phyloP scores from a whole-genome alignment of 2,888 invertebrate species.

The Amiota communis region DNA sequence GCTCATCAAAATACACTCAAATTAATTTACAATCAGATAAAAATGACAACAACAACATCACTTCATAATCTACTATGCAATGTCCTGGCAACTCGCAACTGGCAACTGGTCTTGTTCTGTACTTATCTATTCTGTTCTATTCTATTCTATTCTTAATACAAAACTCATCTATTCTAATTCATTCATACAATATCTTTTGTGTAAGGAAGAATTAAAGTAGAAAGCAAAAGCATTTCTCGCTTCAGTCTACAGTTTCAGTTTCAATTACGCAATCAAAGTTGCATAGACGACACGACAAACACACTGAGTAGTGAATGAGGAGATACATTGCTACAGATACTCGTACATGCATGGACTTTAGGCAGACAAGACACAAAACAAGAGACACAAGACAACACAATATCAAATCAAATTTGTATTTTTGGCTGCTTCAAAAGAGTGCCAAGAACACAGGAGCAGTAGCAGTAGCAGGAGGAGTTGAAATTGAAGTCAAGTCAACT shows the following conservation, averaged over 20 bases:
- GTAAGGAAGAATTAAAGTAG: too few species aligned
- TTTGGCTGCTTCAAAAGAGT: conserved; percentile 45
- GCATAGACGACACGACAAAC: background rate
- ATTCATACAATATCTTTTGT: background rate
- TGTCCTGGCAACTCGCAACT: too few species aligned
- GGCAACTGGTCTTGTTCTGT: too few species aligned
- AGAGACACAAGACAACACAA: conserved; percentile 35
- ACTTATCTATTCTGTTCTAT: too few species aligned
- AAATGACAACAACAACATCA: background rate
- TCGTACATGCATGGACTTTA: background rate
- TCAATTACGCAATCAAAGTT: conserved; percentile 51
- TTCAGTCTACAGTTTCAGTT: conserved; percentile 42
- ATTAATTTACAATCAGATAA: conserved; percentile 22
- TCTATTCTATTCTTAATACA: too few species aligned
- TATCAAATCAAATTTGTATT: conserved; percentile 56
- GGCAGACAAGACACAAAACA: conserved; percentile 13
- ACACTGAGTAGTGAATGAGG: background rate
- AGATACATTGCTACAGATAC: background rate
- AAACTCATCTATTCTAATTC: conserved; percentile 1
- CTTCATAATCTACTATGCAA: background rate
- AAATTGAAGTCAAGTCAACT: too few species aligned
- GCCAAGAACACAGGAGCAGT: background rate
- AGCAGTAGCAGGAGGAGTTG: background rate
- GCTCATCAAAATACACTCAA: background rate
- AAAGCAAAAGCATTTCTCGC: too few species aligned